Conservation (phyloP, 2,113 vertebrate genomes). For the Isichthys henryi region DNA sequence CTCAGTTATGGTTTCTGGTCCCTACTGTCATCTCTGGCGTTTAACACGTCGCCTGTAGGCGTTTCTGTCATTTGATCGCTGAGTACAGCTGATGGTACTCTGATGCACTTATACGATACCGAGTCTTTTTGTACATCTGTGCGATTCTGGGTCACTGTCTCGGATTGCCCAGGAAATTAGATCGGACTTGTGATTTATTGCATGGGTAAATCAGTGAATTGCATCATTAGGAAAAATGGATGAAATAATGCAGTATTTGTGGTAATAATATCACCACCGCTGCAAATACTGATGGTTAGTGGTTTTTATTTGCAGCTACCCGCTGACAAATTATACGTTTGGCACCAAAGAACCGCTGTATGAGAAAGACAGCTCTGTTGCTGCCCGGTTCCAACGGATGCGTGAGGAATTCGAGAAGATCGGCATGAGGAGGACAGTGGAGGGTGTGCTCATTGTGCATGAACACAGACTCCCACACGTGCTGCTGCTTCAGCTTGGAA, state of each 20-base stretch:
- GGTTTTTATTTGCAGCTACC: slow-evolving; percentile 66
- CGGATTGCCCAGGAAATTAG: background rate
- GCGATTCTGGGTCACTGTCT: background rate
- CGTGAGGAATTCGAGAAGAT: slow-evolving; percentile 97
- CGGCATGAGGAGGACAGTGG: slow-evolving; percentile 92
- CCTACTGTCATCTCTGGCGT: background rate
- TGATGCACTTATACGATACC: background rate
- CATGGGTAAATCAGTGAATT: background rate
- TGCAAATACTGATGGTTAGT: background rate
- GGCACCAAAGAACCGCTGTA: slow-evolving; percentile 97
- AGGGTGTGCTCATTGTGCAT: slow-evolving; percentile 93
- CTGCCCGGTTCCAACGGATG: slow-evolving; percentile 94
- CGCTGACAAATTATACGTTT: slow-evolving; percentile 94
- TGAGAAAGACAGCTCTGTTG: slow-evolving; percentile 96
- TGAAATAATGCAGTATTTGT: background rate
- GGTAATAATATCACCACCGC: background rate
- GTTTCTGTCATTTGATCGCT: background rate
- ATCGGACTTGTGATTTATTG: background rate
- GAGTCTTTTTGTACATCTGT: background rate
- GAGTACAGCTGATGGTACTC: background rate
- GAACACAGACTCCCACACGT: slow-evolving; percentile 94
- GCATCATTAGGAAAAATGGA: background rate
- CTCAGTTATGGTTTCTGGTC: background rate
- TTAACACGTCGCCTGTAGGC: background rate
- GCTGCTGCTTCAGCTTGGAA: slow-evolving; percentile 85